Percentiles rank a stretch among this genome's conserved stretches.
phyloP scores from a whole-genome alignment of 1,140 invertebrate genomes.

The Drosophila auraria region DNA sequence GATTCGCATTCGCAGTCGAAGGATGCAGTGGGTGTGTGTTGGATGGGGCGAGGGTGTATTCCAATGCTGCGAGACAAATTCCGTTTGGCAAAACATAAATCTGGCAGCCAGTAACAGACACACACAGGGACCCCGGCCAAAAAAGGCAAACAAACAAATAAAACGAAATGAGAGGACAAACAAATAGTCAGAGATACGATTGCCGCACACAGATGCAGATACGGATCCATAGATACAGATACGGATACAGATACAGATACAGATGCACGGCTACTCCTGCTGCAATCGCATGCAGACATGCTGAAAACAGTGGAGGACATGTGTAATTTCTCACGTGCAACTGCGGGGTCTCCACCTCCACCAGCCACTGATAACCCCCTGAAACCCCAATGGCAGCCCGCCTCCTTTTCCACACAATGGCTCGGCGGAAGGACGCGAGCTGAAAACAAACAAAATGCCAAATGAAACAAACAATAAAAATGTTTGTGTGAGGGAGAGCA shows the following conservation, averaged over 20 bases:
- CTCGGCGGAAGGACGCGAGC: slow-evolving; percentile 27
- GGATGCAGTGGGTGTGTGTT: neutral
- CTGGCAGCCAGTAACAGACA: slow-evolving; percentile 33
- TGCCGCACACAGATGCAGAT: slow-evolving; percentile 16
- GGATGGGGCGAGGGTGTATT: neutral
- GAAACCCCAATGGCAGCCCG: neutral
- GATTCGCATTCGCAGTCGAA: slow-evolving; percentile 41
- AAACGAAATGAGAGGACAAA: slow-evolving; percentile 47
- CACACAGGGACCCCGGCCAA: slow-evolving; percentile 8
- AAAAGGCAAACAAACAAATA: slow-evolving; percentile 34
- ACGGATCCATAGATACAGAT: slow-evolving; percentile 17
- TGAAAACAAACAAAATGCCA: slow-evolving; percentile 53
- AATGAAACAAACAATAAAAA: slow-evolving; percentile 78
- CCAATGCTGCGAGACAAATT: slow-evolving; percentile 50
- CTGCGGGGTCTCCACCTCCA: slow-evolving; percentile 28
- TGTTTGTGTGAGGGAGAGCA: slow-evolving; percentile 34
- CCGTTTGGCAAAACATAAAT: slow-evolving; percentile 72
- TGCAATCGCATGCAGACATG: slow-evolving; percentile 51
- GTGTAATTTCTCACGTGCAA: slow-evolving; percentile 80
- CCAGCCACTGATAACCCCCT: neutral
- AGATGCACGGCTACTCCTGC: slow-evolving; percentile 27
- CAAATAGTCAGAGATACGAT: slow-evolving; percentile 51
- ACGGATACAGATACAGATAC: slow-evolving; percentile 8
- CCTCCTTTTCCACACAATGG: neutral
- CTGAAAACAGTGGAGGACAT: slow-evolving; percentile 71